Evolutionary conservation across 2,888 invertebrate genomes (phyloP).

Genomic region (Lasioglossum calceatum): DNA sequence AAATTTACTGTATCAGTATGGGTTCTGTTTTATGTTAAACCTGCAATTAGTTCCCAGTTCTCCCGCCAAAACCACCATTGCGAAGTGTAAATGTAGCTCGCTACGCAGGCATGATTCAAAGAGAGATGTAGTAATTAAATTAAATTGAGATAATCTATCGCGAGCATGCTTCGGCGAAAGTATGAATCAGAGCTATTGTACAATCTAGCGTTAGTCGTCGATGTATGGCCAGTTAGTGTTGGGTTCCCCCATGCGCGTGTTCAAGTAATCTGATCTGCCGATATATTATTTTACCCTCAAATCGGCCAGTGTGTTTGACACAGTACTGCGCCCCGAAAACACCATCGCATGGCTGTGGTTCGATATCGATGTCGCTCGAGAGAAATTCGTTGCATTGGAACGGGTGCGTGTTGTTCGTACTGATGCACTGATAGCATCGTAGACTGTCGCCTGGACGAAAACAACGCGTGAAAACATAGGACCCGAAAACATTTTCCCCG

Average conservation of each 20-base stretch:
- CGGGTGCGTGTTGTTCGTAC: constrained; percentile 90
- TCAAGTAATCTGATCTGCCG: constrained; percentile 38
- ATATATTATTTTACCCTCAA: constrained; percentile 89
- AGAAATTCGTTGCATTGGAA: constrained; percentile 94
- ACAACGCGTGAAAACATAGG: constrained; percentile 19
- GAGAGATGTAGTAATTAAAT: background rate
- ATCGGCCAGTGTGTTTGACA: constrained; percentile 96
- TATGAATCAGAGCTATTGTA: background rate
- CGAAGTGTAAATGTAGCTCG: background rate
- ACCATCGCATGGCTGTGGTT: constrained; percentile 89
- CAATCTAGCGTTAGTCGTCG: constrained; percentile 39
- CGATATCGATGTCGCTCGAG: constrained; percentile 88
- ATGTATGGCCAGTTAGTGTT: constrained; percentile 27
- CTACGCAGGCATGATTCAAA: constrained; percentile 12
- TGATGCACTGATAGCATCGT: constrained; percentile 95
- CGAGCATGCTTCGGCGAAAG: constrained; percentile 39
- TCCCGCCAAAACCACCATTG: constrained; percentile 11
- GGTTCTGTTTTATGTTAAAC: no score
- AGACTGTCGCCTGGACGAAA: constrained; percentile 87
- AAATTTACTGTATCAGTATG: no score
- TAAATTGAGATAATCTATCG: background rate
- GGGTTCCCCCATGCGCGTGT: constrained; percentile 18
- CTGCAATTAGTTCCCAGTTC: constrained; percentile 4
- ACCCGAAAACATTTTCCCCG: background rate
- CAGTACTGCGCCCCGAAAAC: constrained; percentile 95